Evolutionary conservation across 2,888 invertebrate species (phyloP), one percentile per base, ranked within the genome.

Genomic region (Heliconius cydno): DNA sequence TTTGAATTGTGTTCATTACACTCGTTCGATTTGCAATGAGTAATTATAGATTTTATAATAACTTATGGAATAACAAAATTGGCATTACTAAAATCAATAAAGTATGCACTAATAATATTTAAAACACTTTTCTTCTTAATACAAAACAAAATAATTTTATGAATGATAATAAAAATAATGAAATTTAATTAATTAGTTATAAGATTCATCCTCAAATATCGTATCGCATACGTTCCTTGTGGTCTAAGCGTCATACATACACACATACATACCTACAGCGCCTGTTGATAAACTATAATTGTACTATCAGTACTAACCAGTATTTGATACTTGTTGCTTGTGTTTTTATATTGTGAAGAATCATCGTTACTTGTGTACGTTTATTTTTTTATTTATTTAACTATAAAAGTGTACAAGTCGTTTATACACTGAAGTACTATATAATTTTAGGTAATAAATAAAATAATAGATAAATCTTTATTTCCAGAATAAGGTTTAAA

Each of bases 241-340:
- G 28, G 28, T 67, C n/a, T 34, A 67, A 67, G 38, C 9, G 67
- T 38, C n/a, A 22, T 10, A 67, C 19, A 34, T 46, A 46, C 7
- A 70, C 52, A 19, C 52, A 52, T 6, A 52, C 52, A 46, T 15
- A 52, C 52, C 25, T 25, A 70, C 9, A 41, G 41, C 15, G 15
- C 1, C 9, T 28, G 70, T 41, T 41, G 70, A 70, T 70, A 70
- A 68, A 41, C 25, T 70, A 25, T 70, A 70, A 13, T 46, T 25
- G 15, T 46, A 25, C 41, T 70, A 25, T 70, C 41, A 70, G 70
- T 70, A 41, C 15, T 25, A 46, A 25, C 25, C 41, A 25, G 70
- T 70, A 6, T 46, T 41, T 46, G 25, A 70, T 70, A 70, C 41
- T 7, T 25, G 15, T 41, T 70, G 70, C 41, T 70, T 70, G 70